phyloP scores from a whole-genome alignment of 1,140 invertebrate genomes.

The Papilio machaon region DNA sequence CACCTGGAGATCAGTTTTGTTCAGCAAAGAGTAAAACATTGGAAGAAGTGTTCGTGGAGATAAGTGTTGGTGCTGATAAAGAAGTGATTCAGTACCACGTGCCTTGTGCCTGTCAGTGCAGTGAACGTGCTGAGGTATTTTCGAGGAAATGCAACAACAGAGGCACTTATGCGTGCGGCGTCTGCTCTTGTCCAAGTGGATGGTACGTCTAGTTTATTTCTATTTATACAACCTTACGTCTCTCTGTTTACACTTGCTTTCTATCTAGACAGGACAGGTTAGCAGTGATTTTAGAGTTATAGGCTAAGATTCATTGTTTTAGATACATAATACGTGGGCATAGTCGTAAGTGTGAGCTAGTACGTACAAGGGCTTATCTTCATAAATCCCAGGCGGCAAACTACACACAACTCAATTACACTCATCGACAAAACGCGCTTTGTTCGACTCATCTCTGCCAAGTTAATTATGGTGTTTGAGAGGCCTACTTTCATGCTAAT shows the following conservation, averaged over 20 bases:
- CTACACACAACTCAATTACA: constrained; percentile 38
- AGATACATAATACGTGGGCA: neutral
- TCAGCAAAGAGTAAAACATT: constrained; percentile 40
- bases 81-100: constrained; percentile 39
- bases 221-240: neutral
- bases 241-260: too few relatives aligned
- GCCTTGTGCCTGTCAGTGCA: constrained; percentile 73
- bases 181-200: constrained; percentile 86
- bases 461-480: constrained; percentile 56
- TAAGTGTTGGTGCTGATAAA: constrained; percentile 1
- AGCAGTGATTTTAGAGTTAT: neutral
- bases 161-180: constrained; percentile 86
- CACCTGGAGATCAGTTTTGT: constrained; percentile 53
- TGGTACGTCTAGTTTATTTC: constrained; percentile 78
- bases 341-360: neutral
- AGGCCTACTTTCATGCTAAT: constrained; percentile 53
- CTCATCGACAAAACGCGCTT: constrained; percentile 45
- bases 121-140: constrained; percentile 73
- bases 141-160: constrained; percentile 78
- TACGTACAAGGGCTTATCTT: neutral
- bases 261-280: too few relatives aligned
- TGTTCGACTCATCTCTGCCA: constrained; percentile 50
- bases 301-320: neutral
- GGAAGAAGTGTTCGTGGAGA: constrained; percentile 44
- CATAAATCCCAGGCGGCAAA: constrained; percentile 10